phyloP scores from a whole-genome alignment of 2,113 vertebrate species.

The Rhombomys opimus region DNA sequence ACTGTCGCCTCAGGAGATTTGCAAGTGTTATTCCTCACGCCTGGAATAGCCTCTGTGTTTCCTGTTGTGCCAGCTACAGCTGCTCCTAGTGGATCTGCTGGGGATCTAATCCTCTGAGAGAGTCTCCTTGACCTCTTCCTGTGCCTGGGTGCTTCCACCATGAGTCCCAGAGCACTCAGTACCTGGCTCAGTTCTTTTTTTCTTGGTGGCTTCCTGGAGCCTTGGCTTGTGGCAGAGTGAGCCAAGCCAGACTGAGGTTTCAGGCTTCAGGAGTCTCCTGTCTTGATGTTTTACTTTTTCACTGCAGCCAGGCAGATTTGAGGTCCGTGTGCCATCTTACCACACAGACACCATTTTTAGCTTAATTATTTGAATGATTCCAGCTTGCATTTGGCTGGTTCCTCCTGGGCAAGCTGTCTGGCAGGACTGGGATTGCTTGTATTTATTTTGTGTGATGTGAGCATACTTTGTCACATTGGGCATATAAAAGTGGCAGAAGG shows the following conservation, averaged over 20 bases:
- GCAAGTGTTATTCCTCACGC: not conserved
- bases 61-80: not conserved
- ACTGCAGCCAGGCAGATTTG: not conserved
- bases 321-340: not conserved
- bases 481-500: conserved; percentile 40
- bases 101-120: not conserved
- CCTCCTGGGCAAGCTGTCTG: conserved; percentile 21
- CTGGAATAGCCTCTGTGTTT: not conserved
- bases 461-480: conserved; percentile 35
- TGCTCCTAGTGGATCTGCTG: not conserved
- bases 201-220: not conserved
- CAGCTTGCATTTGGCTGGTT: conserved; percentile 16
- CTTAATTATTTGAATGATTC: conserved; percentile 49
- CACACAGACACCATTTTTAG: not conserved
- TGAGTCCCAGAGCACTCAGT: not conserved
- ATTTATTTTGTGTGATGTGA: conserved; percentile 48
- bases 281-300: not conserved
- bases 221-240: not conserved
- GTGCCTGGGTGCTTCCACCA: not conserved
- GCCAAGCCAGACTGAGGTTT: not conserved
- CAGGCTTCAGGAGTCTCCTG: not conserved
- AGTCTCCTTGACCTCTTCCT: not conserved
- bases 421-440: conserved; percentile 36
- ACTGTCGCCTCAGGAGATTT: not conserved
- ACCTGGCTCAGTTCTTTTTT: not conserved